Evolutionary conservation across 2,113 vertebrate genomes (phyloP).

Genomic region (Macaca fascicularis): T2T-MFA8v1.1 NC_088384.1:32563001-32563500

Average conservation of each 20-base stretch:
- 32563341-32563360: background rate
- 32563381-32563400: background rate
- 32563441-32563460: background rate
- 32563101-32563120: background rate
- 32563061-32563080: background rate
- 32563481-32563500: background rate
- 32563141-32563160: background rate
- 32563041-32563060: too few relatives aligned
- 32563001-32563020: too few relatives aligned
- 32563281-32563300: background rate
- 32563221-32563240: background rate
- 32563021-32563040: too few relatives aligned
- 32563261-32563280: background rate
- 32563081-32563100: background rate
- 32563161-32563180: background rate
- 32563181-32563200: background rate
- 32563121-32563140: slow-evolving; percentile 12
- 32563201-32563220: background rate
- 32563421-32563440: background rate
- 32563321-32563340: background rate
- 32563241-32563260: background rate
- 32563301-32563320: background rate
- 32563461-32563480: background rate
- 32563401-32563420: background rate
- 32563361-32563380: background rate